phyloP scores from a whole-genome alignment of 2,888 invertebrate species.

The Andrena haemorrhoa region DNA sequence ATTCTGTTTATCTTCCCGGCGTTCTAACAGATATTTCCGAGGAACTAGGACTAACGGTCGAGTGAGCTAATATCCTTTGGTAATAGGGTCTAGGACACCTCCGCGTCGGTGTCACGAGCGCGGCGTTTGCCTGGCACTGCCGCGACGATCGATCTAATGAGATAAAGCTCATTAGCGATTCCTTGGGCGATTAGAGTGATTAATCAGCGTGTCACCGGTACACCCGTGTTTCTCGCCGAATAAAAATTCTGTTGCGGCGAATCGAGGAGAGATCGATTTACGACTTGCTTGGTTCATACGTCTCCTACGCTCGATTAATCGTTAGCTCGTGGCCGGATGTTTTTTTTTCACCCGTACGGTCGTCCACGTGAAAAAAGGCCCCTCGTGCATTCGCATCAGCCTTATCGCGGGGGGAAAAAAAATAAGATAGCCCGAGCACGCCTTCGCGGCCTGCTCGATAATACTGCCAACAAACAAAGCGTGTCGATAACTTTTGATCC shows the following conservation, averaged over 20 bases:
- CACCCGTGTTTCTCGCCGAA: neutral
- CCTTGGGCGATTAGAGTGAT: conserved; percentile 2
- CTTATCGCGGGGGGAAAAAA: conserved; percentile 43
- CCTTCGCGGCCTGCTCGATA: conserved; percentile 52
- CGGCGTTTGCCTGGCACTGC: neutral
- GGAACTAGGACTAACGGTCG: neutral
- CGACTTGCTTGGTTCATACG: neutral
- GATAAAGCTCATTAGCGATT: conserved; percentile 42
- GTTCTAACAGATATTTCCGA: neutral
- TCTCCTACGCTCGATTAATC: neutral
- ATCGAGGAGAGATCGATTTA: conserved; percentile 22
- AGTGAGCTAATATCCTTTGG: conserved; percentile 2
- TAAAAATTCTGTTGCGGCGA: neutral
- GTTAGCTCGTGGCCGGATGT: neutral
- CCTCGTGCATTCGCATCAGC: conserved; percentile 32
- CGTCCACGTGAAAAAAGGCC: conserved; percentile 18
- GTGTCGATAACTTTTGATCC: conserved; percentile 69
- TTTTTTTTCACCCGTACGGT: conserved; percentile 26
- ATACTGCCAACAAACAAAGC: conserved; percentile 67
- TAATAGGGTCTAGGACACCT: conserved; percentile 46
- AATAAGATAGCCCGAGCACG: conserved; percentile 44
- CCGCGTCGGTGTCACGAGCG: neutral
- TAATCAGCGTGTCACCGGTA: neutral
- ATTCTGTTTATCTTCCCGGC: neutral
- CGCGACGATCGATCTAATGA: conserved; percentile 23